phyloP scores from a whole-genome alignment of 1,140 invertebrate genomes.

The Cydia amplana region DNA sequence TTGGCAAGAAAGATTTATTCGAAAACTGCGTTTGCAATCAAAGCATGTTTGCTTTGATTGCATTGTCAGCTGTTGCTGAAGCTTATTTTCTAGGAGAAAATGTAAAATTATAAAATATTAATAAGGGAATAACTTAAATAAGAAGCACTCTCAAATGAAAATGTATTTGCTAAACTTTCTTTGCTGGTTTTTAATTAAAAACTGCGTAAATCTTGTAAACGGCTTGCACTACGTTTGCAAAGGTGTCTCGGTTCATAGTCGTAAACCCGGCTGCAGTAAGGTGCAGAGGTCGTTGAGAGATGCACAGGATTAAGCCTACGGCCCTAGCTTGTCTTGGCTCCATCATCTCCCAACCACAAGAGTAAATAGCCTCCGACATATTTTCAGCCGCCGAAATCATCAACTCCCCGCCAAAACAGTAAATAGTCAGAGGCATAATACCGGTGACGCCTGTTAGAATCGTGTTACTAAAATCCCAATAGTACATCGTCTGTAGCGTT shows the following conservation, averaged over 20 bases:
- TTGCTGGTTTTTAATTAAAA: conserved; percentile 43
- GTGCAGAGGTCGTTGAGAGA: conserved; percentile 43
- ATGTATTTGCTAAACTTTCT: background rate
- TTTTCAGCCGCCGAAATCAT: conserved; percentile 40
- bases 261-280: conserved; percentile 48
- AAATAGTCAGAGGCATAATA: conserved; percentile 47
- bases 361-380: conserved; percentile 43
- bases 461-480: conserved; percentile 47
- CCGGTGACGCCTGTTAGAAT: conserved; percentile 46
- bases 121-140: too few relatives aligned
- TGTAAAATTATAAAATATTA: too few relatives aligned
- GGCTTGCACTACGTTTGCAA: conserved; percentile 44
- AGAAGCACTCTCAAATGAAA: too few relatives aligned
- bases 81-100: too few relatives aligned
- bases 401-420: conserved; percentile 51
- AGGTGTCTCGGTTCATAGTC: conserved; percentile 49
- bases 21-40: too few relatives aligned
- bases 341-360: conserved; percentile 48
- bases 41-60: too few relatives aligned
- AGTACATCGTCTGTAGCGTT: conserved; percentile 48
- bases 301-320: conserved; percentile 38
- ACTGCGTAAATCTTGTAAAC: conserved; percentile 54
- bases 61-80: too few relatives aligned
- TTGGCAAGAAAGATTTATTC: background rate
- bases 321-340: conserved; percentile 41